Conservation (phyloP, 2,888 invertebrate genomes). For the Cacoxenus indagator region DNA sequence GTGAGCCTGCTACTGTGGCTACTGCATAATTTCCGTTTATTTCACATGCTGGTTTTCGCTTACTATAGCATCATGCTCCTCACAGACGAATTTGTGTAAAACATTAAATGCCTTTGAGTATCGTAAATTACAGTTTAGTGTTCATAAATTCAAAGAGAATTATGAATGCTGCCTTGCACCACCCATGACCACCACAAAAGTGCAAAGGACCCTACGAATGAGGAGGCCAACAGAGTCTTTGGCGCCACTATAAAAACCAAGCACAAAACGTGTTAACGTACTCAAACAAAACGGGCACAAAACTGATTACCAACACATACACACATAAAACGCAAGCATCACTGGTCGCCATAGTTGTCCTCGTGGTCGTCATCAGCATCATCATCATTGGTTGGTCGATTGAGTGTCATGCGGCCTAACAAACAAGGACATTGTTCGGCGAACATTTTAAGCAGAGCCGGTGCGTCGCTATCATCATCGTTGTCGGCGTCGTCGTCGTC, state of each 20-base stretch:
- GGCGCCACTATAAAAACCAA: conserved; percentile 45
- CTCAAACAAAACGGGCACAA: conserved; percentile 26
- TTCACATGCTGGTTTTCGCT: conserved; percentile 40
- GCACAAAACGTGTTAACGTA: conserved; percentile 27
- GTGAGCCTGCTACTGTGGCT: not conserved
- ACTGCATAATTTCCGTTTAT: not conserved
- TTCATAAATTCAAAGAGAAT: conserved; percentile 66
- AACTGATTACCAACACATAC: conserved; percentile 24
- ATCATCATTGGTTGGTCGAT: conserved; percentile 10
- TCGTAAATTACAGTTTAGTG: conserved; percentile 68
- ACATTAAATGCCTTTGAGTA: conserved; percentile 63
- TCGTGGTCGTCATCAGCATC: not conserved
- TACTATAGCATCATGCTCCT: conserved; percentile 43
- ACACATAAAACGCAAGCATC: no score
- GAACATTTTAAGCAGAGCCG: no score
- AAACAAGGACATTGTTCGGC: not conserved
- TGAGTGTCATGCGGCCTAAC: not conserved
- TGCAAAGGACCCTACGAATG: conserved; percentile 38
- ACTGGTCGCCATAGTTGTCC: conserved; percentile 31
- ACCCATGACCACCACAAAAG: no score
- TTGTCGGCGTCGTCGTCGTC: not conserved
- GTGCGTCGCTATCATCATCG: not conserved
- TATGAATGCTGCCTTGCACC: conserved; percentile 53
- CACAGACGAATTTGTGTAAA: conserved; percentile 53
- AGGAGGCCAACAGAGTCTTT: not conserved